Conservation (phyloP, 1,140 invertebrate species). For the Zaprionus inermis region DNA sequence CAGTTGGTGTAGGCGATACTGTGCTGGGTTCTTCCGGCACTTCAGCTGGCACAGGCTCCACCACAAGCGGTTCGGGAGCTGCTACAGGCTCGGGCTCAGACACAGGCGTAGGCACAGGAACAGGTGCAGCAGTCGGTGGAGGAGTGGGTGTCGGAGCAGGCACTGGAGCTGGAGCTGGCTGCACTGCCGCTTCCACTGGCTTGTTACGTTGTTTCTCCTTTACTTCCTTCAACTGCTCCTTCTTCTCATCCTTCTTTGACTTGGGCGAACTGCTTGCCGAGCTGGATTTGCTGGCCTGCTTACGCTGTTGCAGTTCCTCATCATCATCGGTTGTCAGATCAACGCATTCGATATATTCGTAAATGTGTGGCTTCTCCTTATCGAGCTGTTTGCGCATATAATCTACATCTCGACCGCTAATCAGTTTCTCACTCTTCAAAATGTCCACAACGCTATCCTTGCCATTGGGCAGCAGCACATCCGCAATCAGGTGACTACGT, state of each 20-base stretch:
- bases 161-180: not conserved
- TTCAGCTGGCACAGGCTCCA: slow-evolving; percentile 1
- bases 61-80: not conserved
- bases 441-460: slow-evolving; percentile 60
- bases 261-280: slow-evolving; percentile 51
- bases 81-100: not conserved
- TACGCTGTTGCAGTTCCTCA: slow-evolving; percentile 50
- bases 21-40: slow-evolving; percentile 9
- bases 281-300: slow-evolving; percentile 38
- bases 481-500: slow-evolving; percentile 77
- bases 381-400: slow-evolving; percentile 76
- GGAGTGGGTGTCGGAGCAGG: slow-evolving; percentile 26
- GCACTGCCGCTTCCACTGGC: slow-evolving; percentile 11
- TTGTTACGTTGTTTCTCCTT: slow-evolving; percentile 38
- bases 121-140: not conserved
- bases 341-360: slow-evolving; percentile 77
- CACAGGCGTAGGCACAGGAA: not conserved
- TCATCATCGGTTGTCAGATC: slow-evolving; percentile 76
- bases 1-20: not conserved
- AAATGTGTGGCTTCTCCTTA: slow-evolving; percentile 68
- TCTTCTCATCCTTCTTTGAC: slow-evolving; percentile 15
- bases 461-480: slow-evolving; percentile 44
- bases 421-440: slow-evolving; percentile 57
- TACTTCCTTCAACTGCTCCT: slow-evolving; percentile 1
- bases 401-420: slow-evolving; percentile 63